Percentiles rank a stretch among this genome's conserved stretches.
Evolutionary conservation across 2,888 invertebrate genomes (phyloP).

Genomic region (Sarcophaga rosellei): DNA sequence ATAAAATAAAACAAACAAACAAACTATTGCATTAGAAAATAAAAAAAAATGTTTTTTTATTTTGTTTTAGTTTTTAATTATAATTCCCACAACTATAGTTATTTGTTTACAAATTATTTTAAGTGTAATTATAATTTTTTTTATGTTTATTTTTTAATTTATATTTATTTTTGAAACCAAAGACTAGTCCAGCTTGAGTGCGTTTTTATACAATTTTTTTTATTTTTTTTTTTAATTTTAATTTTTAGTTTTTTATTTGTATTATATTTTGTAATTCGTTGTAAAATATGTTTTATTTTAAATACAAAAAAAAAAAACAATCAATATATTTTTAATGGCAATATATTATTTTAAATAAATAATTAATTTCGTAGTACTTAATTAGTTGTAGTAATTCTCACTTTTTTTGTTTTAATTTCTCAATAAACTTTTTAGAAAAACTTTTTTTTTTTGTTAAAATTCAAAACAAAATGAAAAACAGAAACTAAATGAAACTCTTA

Average conservation of each 20-base stretch:
- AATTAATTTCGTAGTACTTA: constrained; percentile 18
- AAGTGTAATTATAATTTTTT: constrained; percentile 26
- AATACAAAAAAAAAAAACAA: not conserved
- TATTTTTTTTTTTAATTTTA: constrained; percentile 26
- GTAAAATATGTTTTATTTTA: not conserved
- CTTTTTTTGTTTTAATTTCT: constrained; percentile 13
- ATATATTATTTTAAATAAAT: constrained; percentile 56
- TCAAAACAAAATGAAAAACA: constrained; percentile 43
- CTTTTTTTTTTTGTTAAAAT: constrained; percentile 30
- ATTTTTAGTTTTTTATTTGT: constrained; percentile 12
- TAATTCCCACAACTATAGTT: not conserved
- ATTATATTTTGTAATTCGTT: not conserved
- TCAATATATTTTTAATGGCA: constrained; percentile 40
- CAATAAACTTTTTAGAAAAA: not conserved
- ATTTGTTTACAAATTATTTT: not conserved
- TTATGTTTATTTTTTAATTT: constrained; percentile 24
- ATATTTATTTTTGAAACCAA: constrained; percentile 75
- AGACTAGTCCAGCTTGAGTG: constrained; percentile 74
- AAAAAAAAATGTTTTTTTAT: not conserved
- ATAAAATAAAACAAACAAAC: constrained; percentile 10
- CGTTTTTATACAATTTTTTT: constrained; percentile 6
- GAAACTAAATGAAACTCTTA: constrained; percentile 72
- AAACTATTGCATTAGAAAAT: constrained; percentile 29
- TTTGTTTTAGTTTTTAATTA: not conserved
- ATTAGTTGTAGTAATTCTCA: constrained; percentile 1